Base-by-base conservation (phyloP, 2,888 invertebrate genomes). In the Scaptomyza caliginosa region DNA sequence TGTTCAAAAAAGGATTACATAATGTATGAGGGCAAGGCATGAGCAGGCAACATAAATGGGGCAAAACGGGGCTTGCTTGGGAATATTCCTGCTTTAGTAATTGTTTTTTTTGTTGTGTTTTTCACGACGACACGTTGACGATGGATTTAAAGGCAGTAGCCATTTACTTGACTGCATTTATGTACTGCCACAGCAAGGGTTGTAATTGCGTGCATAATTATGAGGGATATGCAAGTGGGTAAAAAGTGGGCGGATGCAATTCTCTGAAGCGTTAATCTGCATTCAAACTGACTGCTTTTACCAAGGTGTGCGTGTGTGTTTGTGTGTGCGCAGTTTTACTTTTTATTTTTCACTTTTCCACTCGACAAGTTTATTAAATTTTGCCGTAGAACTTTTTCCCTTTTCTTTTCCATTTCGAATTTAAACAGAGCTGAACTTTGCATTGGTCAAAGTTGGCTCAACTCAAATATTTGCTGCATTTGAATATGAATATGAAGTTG, bases 401-500 rank as follows among this genome's bases (percentile, higher is more conserved):
- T 13, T 1, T 51, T 63, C 63, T 34, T 74, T 84, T 67, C 50
- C 75, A 82, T 76, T 82, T 43, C 66, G 65, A 67, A 45, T 49
- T 7, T 1, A 28, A 28, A 16, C 32, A 8, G 2, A 16, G 32
- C 16, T n/a, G 28, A 42, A 16, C 21, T 13, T 4, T 5, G 34
- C 56, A 3, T 19, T 19, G 72, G 52, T 60, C 64, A 62, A 50
- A 79, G 84, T 46, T 62, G n/a, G n/a, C 38, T 54, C 57, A 73
- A 62, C 62, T 71, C 83, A 80, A 83, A 80, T 80, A 80, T 80
- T 80, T 76, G 71, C 76, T 48, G 66, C 63, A 80, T 60, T 69
- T 64, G 50, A 54, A 62, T 43, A 42, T 57, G 40, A 76, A 58
- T 73, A 28, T n/a, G 39, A 39, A 19, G 10, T 17, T 8, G 11